Base-by-base conservation (phyloP, 2,797 vertebrate genomes). In the Urosaurus nigricauda region DNA sequence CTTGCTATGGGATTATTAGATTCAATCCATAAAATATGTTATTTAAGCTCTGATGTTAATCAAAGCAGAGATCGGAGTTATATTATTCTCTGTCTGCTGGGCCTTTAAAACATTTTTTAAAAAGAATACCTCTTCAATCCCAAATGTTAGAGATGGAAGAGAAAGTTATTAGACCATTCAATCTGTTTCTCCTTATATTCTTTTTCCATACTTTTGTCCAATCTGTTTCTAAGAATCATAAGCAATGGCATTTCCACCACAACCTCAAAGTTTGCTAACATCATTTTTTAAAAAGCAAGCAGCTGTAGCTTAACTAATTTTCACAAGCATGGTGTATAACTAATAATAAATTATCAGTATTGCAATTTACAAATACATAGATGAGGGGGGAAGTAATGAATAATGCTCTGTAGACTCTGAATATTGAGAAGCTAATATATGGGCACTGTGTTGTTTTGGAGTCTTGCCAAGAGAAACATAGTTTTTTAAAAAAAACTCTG, bases 211-310 rank as follows among this genome's bases (percentile, higher is more conserved):
- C 35, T 83, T 71, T 83, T 60, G 79, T 83, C 63, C 74, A 90
- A 16, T 90, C 84, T 92, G 5, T 73, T 92, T 93, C 92, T 89
- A 80, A 16, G 70, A 87, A 60, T 87, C 0, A 0, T 5, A 73
- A 75, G 60, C 47, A 43, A 84, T 92, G 7, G 51, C 78, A 82
- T 5, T 88, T 91, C 21, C 29, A 29, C 29, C 88, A 88, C 79
- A 60, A 89, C 40, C 12, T 14, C 60, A 65, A 80, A 63, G 37
- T 40, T 70, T 80, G 5, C 40, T 84, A 51, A 85, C 78, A 24
- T 83, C 90, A 87, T 90, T 9, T 83, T 43, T 43, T 21, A 1
- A 21, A 60, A 60, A 89, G 88, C 51, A 60, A 83, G 73, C 85
- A 93, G 92, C 60, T 43, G 68, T 63, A 7, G 24, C 70, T 88